phyloP scores from a whole-genome alignment of 2,113 vertebrate species.

The Peromyscus californicus region DNA sequence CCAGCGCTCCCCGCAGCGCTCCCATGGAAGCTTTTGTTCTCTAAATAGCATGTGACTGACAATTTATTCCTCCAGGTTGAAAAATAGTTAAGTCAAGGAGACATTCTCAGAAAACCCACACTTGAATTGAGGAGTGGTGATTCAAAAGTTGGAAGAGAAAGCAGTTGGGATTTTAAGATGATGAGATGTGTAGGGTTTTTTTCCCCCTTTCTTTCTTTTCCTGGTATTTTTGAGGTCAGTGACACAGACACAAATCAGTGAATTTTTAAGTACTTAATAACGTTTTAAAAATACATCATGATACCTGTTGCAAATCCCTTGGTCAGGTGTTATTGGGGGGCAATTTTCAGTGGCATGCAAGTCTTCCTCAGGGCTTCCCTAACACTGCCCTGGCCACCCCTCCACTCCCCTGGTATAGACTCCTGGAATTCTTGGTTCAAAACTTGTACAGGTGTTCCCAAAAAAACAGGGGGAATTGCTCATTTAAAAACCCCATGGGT shows the following conservation, averaged over 20 bases:
- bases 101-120: constrained; percentile 46
- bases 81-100: constrained; percentile 29
- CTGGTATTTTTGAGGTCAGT: constrained; percentile 33
- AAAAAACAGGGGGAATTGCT: not conserved
- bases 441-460: not conserved
- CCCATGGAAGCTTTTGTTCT: constrained; percentile 12
- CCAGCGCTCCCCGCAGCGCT: not conserved
- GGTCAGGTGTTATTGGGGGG: not conserved
- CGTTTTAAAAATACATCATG: not conserved
- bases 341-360: fast-evolving
- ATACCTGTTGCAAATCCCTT: not conserved
- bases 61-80: constrained; percentile 42
- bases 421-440: not conserved
- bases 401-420: fast-evolving
- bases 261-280: not conserved
- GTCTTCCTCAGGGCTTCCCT: not conserved
- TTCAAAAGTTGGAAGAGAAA: constrained; percentile 15
- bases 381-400: not conserved
- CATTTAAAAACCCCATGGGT: not conserved
- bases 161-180: not conserved
- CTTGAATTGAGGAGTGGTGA: not conserved
- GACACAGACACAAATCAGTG: not conserved
- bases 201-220: not conserved
- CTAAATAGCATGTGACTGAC: constrained; percentile 49
- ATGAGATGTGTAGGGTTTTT: not conserved